phyloP scores from a whole-genome alignment of 1,140 invertebrate genomes.

The Bombus pyrosoma region DNA sequence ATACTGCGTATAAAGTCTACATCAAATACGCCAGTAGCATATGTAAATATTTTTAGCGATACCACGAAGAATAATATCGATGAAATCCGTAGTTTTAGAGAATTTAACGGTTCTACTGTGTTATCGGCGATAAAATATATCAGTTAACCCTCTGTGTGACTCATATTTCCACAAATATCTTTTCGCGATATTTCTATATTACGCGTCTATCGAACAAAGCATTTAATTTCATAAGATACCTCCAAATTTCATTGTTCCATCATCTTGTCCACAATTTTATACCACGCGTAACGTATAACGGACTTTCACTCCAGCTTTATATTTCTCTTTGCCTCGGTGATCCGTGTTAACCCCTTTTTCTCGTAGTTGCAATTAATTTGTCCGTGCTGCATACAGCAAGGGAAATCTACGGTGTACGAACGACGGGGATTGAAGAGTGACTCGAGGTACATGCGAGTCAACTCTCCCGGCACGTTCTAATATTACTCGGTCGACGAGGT shows the following conservation, averaged over 20 bases:
- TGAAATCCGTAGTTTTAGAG: too few species aligned
- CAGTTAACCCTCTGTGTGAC: neutral
- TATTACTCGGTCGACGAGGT: constrained; percentile 66
- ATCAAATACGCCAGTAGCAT: too few species aligned
- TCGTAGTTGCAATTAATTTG: constrained; percentile 15
- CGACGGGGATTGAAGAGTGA: constrained; percentile 22
- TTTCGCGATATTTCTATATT: neutral
- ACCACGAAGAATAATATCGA: too few species aligned
- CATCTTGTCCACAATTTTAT: neutral
- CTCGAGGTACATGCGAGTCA: constrained; percentile 46
- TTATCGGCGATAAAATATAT: neutral
- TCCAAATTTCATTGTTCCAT: neutral
- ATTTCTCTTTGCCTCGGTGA: neutral
- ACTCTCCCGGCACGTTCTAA: constrained; percentile 66
- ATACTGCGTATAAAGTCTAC: too few species aligned
- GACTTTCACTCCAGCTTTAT: neutral
- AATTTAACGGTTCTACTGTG: neutral
- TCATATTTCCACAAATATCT: neutral
- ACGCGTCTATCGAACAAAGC: neutral
- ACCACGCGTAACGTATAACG: neutral
- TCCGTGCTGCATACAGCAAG: constrained; percentile 1
- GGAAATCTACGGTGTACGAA: constrained; percentile 8
- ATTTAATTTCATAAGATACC: neutral
- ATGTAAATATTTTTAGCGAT: too few species aligned
- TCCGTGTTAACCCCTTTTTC: neutral